Conservation (phyloP, 2,888 invertebrate genomes). For the Allophyes oxyacanthae region DNA sequence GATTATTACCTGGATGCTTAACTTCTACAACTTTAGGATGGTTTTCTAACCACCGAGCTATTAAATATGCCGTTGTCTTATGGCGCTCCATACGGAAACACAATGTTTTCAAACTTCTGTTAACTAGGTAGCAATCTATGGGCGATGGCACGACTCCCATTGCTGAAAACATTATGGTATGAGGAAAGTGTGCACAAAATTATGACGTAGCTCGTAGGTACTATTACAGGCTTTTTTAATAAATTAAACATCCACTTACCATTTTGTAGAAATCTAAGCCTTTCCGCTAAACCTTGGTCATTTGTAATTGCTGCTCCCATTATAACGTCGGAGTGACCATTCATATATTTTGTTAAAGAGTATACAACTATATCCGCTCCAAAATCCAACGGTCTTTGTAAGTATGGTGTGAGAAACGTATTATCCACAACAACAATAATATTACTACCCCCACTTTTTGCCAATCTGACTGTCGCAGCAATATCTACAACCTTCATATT, state of each 20-base stretch:
- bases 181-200: too few species aligned
- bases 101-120: slow-evolving; percentile 97
- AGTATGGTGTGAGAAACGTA: slow-evolving; percentile 94
- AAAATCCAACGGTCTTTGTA: slow-evolving; percentile 96
- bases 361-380: slow-evolving; percentile 98
- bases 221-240: neutral
- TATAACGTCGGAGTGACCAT: slow-evolving; percentile 98
- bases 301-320: slow-evolving; percentile 97
- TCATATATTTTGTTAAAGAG: slow-evolving; percentile 99
- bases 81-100: slow-evolving; percentile 97
- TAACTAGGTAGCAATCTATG: slow-evolving; percentile 98
- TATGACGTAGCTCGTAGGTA: too few species aligned
- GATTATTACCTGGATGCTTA: slow-evolving; percentile 92
- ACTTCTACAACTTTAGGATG: slow-evolving; percentile 95
- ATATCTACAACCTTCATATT: slow-evolving; percentile 97
- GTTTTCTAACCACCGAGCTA: slow-evolving; percentile 94
- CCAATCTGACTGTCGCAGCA: slow-evolving; percentile 89
- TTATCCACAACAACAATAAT: slow-evolving; percentile 54
- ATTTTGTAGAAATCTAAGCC: slow-evolving; percentile 96
- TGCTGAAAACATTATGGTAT: slow-evolving; percentile 86
- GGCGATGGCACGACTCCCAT: slow-evolving; percentile 98
- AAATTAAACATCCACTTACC: slow-evolving; percentile 83
- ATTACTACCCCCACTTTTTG: slow-evolving; percentile 71
- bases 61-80: slow-evolving; percentile 92
- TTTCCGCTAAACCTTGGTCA: slow-evolving; percentile 91